phyloP scores from a whole-genome alignment of 2,888 invertebrate genomes.

The Polydrusus tereticollis region DNA sequence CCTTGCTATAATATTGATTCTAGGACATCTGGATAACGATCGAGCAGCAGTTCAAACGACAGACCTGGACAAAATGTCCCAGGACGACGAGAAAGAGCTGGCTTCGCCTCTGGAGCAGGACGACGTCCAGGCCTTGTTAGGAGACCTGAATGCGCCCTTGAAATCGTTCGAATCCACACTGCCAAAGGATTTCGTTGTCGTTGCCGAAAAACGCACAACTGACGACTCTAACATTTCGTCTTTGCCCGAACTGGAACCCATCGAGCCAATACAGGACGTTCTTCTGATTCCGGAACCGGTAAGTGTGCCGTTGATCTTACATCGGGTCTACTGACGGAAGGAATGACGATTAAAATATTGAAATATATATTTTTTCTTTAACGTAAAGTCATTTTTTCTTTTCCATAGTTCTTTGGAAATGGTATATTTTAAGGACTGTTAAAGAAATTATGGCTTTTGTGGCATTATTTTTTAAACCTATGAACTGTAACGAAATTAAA shows the following conservation, averaged over 20 bases:
- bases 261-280: neutral
- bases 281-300: conserved; percentile 18
- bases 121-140: no score
- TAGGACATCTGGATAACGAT: conserved; percentile 53
- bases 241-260: conserved; percentile 5
- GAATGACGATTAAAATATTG: no score
- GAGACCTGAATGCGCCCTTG: conserved; percentile 1
- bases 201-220: conserved; percentile 46
- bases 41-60: conserved; percentile 57
- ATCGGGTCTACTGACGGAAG: neutral
- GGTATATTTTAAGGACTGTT: no score
- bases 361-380: no score
- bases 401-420: no score
- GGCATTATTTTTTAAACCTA: no score
- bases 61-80: conserved; percentile 58
- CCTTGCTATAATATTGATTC: neutral
- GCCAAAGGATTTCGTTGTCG: conserved; percentile 6
- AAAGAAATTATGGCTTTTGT: no score
- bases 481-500: no score
- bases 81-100: conserved; percentile 59
- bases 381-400: no score
- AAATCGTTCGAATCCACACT: conserved; percentile 45
- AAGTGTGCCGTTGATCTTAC: neutral
- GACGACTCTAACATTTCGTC: conserved; percentile 42
- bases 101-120: conserved; percentile 56